Base-by-base conservation (phyloP, 35 echinoderm and acorn worm species). In the Lytechinus pictus region DNA sequence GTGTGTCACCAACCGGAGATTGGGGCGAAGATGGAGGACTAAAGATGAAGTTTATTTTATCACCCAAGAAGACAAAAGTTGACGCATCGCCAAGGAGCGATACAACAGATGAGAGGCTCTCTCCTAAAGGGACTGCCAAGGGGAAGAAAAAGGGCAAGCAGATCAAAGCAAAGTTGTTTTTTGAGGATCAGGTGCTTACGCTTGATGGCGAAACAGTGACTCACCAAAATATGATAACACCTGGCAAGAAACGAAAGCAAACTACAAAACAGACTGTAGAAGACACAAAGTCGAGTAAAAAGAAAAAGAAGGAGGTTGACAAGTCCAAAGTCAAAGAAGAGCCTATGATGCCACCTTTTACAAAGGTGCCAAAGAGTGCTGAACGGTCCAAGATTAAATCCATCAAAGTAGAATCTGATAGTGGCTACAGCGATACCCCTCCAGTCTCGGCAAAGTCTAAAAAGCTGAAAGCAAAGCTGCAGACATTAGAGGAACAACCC, bases 31-130 rank as follows among this genome's bases (percentile, higher is more conserved):
- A 95, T 24, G 57, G 87, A 9, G 96, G 96, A 24, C 89, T 96
- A 19, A 96, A 96, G 86, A 86, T 96, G 53, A 96, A 96, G 52
- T 87, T 96, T 28, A 96, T 96, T 86, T 66, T 96, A 52, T 96
- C 96, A 54, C 92, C 92, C 24, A 93, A 93, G 24, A 57, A 57
- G 53, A 54, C 10, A 9, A 93, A 93, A 24, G 27, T 55, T 93
- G 92, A 93, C 4, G n/a, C 54, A 55, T 57, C 92, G 0, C 55
- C 92, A 53, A 4, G 9, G 52, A 93, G 92, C 10, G 92, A 93
- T 93, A 27, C 88, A 21, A 90, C 52, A 10, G 52, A 93, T 9
- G 92, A 93, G 55, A 54, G 88, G 16, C 9, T 16, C 28, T 16
- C 92, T 60, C 88, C 96, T 19, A 94, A 95, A 9, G 96, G 94